A percentile compares a stretch with the other conserved stretches of the same genome.
These are phyloP conservation scores for Hydrozoanthus gracilis DNA, from an alignment of 92 coral and sea anemone genomes.

Conservation along the genomic window DNA sequence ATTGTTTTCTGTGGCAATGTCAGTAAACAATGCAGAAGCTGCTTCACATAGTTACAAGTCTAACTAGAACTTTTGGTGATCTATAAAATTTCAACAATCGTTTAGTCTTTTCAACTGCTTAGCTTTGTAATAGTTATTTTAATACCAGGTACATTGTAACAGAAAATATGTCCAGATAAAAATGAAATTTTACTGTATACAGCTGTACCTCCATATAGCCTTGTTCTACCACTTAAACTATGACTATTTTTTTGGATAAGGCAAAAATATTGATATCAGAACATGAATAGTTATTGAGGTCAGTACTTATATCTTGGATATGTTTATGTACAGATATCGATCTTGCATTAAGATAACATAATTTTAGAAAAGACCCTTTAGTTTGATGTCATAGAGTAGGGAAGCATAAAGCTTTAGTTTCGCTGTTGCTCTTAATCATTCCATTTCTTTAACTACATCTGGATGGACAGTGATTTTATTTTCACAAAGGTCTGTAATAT, in stretches of 20 bases:
- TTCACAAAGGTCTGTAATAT: background rate
- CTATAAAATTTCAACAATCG: constrained; percentile 39
- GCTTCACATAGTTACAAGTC: constrained; percentile 40
- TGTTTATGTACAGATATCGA: constrained; percentile 48
- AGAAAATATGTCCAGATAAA: constrained; percentile 51
- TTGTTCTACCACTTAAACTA: background rate
- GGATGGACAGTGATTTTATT: constrained; percentile 43
- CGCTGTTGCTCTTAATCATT: constrained; percentile 51
- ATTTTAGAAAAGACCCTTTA: constrained; percentile 35
- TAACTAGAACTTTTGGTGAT: constrained; percentile 40
- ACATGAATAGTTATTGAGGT: constrained; percentile 48
- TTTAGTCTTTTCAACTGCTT: constrained; percentile 9
- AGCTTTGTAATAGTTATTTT: constrained; percentile 47
- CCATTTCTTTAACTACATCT: constrained; percentile 53
- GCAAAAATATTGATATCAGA: constrained; percentile 58
- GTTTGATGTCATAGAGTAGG: constrained; percentile 47
- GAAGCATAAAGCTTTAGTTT: constrained; percentile 35
- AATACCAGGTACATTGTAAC: constrained; percentile 60
- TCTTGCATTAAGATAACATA: constrained; percentile 58
- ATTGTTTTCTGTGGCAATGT: constrained; percentile 10
- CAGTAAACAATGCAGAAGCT: constrained; percentile 25
- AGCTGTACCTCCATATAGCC: constrained; percentile 59
- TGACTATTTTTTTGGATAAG: constrained; percentile 12
- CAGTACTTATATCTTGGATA: constrained; percentile 56
- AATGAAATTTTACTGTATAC: constrained; percentile 49